Base-by-base conservation (phyloP, 1,140 invertebrate genomes). In the Argopecten irradians region DNA sequence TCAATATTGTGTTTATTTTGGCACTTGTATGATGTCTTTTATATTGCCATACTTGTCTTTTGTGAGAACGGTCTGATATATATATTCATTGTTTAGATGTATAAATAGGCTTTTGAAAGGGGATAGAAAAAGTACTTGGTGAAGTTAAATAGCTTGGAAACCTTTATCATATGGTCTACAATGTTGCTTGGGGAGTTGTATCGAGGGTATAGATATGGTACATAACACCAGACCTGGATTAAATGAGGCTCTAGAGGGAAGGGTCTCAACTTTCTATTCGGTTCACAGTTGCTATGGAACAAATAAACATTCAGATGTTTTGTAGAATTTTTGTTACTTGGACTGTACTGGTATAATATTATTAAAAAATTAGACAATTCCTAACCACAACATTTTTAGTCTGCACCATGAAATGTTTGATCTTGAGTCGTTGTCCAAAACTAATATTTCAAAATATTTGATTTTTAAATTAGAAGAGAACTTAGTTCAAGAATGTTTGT, bases 31-130 rank as follows among this genome's bases (percentile, higher is more conserved):
- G n/a, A n/a, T n/a, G 55, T 71, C 5, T 39, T 28, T 71, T 71
- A 5, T 71, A 71, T 39, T 39, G 55, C n/a, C n/a, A 1, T 71
- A 16, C 55, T n/a, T 28, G 55, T 1, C 55, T 71, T 71, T 71
- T 71, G 55, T 71, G n/a, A 71, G n/a, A 2, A 71, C 55, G 55
- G 55, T 11, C 55, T 71, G 28, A 71, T 71, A 71, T 71, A 71
- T n/a, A 71, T 71, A 71, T 16, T 0, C 55, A 71, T 71, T 71
- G 55, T 71, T 71, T 22, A 71, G 55, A n/a, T 71, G 28, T 71
- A 71, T 71, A 71, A 71, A 71, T 71, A 71, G 55, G 55, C n/a
- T 28, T n/a, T 71, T 71, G 55, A 71, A 28, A 71, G 55, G 55
- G 22, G 28, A n/a, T 71, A 71, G 55, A 71, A 71, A n/a, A 71